Percentiles rank a stretch among this genome's conserved stretches.
These are phyloP conservation scores for Apis laboriosa DNA, from an alignment of 1,140 invertebrate species.

Conservation along the genomic window DNA sequence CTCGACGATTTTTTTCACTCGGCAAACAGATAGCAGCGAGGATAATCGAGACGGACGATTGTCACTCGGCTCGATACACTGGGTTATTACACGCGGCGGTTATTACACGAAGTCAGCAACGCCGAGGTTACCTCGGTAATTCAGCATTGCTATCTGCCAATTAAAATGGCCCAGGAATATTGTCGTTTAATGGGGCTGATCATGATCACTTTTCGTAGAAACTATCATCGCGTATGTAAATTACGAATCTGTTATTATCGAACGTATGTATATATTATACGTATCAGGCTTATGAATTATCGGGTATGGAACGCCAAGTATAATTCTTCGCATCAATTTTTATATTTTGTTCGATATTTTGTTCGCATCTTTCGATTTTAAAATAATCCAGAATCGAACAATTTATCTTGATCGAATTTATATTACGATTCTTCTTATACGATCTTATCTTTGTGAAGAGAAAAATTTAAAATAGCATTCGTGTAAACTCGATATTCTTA, in stretches of 20 bases:
- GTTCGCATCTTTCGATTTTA: too few relatives aligned
- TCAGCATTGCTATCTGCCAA: not conserved
- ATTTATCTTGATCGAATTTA: too few relatives aligned
- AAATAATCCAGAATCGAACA: too few relatives aligned
- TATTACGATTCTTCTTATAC: too few relatives aligned
- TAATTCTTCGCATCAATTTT: too few relatives aligned
- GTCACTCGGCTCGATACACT: not conserved
- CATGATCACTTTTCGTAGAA: not conserved
- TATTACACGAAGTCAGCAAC: slow-evolving; percentile 1
- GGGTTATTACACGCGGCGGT: not conserved
- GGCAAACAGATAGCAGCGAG: not conserved
- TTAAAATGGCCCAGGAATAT: slow-evolving; percentile 15
- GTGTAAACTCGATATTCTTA: too few relatives aligned
- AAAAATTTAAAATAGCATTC: too few relatives aligned
- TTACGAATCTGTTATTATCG: not conserved
- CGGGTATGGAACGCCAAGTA: too few relatives aligned
- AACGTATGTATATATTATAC: not conserved
- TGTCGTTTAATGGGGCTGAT: slow-evolving; percentile 4
- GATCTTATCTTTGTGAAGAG: too few relatives aligned
- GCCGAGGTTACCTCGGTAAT: not conserved
- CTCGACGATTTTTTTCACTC: too few relatives aligned
- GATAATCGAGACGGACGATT: slow-evolving; percentile 1
- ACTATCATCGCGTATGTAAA: not conserved
- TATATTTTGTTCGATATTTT: too few relatives aligned
- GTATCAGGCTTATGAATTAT: not conserved